These are phyloP conservation scores for Leptura quadrifasciata DNA, from an alignment of 2,888 invertebrate species.

Conservation along the genomic window DNA sequence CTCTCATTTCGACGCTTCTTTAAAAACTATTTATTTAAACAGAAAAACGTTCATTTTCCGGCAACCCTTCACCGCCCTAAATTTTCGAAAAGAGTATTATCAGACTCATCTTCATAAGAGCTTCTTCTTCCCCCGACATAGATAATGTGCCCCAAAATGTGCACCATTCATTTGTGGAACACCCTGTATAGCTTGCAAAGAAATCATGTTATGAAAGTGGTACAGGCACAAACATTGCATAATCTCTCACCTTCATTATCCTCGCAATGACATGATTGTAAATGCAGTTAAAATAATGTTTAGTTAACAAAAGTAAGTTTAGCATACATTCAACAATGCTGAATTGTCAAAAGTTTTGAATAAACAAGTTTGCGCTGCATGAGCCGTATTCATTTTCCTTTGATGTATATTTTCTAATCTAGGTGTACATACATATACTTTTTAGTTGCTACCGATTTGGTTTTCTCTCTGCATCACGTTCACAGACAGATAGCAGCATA, in stretches of 20 bases:
- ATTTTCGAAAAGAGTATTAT: too few species aligned
- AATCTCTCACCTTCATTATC: not conserved
- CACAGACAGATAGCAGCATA: not conserved
- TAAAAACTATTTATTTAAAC: too few species aligned
- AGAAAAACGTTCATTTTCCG: too few species aligned
- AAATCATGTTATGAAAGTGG: not conserved
- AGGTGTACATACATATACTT: not conserved
- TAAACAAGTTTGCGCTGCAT: slow-evolving; percentile 17
- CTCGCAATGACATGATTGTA: not conserved
- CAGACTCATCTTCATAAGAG: too few species aligned
- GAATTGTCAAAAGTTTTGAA: slow-evolving; percentile 35
- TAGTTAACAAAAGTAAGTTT: slow-evolving; percentile 14
- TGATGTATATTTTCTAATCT: not conserved
- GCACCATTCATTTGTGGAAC: not conserved
- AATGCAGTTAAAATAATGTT: slow-evolving; percentile 19
- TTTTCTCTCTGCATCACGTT: not conserved
- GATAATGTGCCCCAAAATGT: too few species aligned
- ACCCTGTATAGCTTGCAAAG: not conserved
- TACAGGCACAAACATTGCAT: not conserved
- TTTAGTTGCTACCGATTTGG: not conserved
- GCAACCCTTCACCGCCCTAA: too few species aligned
- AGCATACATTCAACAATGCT: slow-evolving; percentile 28
- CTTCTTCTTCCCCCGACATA: too few species aligned
- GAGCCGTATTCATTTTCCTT: slow-evolving; percentile 14
- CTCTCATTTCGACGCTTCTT: too few species aligned